Base-by-base conservation (phyloP, 1,140 invertebrate species). In the Hylaeus anthracinus region DNA sequence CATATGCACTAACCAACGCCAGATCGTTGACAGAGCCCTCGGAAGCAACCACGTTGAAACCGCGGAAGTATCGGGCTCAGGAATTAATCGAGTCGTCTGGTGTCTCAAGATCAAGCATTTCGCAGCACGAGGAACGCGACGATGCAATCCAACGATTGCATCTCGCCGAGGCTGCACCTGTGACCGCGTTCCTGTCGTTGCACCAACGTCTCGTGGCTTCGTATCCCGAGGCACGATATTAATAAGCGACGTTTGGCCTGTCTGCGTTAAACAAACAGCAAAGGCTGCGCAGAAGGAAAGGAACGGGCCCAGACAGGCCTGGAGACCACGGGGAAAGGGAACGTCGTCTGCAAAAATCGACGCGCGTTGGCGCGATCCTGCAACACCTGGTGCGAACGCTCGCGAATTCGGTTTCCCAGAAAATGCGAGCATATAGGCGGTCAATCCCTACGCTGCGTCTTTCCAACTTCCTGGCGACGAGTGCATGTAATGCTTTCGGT, bases 201-300 rank as follows among this genome's bases (percentile, higher is more conserved):
- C 67, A 51, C 45, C 67, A 56, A 26, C 48, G 58, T 69, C 58
- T 69, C 37, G 70, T 58, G 61, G 67, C 66, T 79, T 82, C 72
- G 67, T 83, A 79, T 86, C 75, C 79, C 83, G 75, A 79, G 43
- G 10, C 67, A 53, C n/a, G 84, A 79, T 86, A 86, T 86, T 86
- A 86, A 86, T 86, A 86, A 70, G 72, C 65, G 71, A 72, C 61
- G 58, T 37, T 53, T 53, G 48, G 58, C 51, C 12, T 48, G 67
- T 37, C 39, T 45, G 37, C 43, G 12, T 15, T 45, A 61, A 53
- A 53, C 48, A 43, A 65, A 66, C 41, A 55, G 10, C 39, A 6
- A 56, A n/a, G 26, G 56, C 15, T 1, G 43, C 10, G 53, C 12
- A 8, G 39, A n/a, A 6, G 37, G n/a, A 63, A 43, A 43, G 14